These are phyloP conservation scores for Synergus itoensis DNA, from an alignment of 2,888 invertebrate genomes.

Conservation along the genomic window DNA sequence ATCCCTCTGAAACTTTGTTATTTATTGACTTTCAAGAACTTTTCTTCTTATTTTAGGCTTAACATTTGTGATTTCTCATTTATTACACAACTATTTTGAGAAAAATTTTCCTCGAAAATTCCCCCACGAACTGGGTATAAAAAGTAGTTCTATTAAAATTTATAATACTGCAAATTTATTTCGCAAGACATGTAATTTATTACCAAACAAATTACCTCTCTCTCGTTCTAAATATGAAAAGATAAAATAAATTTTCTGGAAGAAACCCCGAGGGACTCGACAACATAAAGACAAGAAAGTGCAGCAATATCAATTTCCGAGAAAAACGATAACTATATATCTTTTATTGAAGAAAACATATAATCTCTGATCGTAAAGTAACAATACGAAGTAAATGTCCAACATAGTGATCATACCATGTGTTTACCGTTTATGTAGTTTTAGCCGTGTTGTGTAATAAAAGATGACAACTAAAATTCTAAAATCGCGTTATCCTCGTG, in stretches of 20 bases:
- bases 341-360: slow-evolving; percentile 3
- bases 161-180: background rate
- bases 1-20: background rate
- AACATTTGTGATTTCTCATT: background rate
- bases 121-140: background rate
- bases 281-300: background rate
- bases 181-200: background rate
- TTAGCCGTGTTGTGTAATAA: background rate
- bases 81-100: background rate
- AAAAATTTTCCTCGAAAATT: no score
- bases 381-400: background rate
- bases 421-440: background rate
- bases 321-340: slow-evolving; percentile 5
- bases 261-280: background rate
- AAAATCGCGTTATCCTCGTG: slow-evolving; percentile 52
- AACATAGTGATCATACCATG: background rate
- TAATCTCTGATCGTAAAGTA: background rate
- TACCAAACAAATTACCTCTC: background rate
- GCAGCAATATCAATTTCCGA: background rate
- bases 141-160: no score
- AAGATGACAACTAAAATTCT: slow-evolving; percentile 4
- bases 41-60: background rate
- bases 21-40: background rate
- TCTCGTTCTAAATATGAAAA: background rate
- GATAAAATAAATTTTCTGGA: slow-evolving; percentile 2